Conservation (phyloP, 2,888 invertebrate species). For the Limnephilus rhombicus region DNA sequence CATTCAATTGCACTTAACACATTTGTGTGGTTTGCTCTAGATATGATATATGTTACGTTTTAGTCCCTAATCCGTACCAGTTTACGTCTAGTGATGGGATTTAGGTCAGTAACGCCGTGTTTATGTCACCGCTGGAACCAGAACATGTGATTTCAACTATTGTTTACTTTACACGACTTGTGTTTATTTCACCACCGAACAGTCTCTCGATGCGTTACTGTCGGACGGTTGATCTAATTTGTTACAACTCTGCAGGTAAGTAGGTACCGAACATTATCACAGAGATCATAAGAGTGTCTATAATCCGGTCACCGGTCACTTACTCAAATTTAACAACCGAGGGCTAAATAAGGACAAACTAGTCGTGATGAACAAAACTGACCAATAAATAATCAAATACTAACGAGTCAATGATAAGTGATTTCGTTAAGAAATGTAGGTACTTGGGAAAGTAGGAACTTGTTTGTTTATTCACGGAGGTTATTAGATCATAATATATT, state of each 20-base stretch:
- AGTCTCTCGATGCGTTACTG: no score
- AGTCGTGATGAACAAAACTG: no score
- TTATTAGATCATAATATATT: no score
- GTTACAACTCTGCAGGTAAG: neutral
- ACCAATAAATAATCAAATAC: neutral
- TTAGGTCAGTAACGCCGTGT: neutral
- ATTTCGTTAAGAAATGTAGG: neutral
- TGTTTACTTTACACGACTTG: neutral
- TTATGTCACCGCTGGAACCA: neutral
- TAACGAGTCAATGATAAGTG: neutral
- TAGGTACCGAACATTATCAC: neutral
- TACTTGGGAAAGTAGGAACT: no score
- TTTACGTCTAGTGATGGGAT: neutral
- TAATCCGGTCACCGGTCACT: neutral
- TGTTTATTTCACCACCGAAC: neutral
- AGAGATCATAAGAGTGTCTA: neutral
- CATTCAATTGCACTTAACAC: neutral
- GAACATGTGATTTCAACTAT: conserved; percentile 19
- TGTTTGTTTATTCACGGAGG: no score
- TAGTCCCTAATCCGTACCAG: neutral
- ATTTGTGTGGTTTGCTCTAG: neutral
- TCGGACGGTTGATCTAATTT: neutral
- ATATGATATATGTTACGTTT: neutral
- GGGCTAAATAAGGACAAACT: neutral
- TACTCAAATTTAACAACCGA: neutral